Evolutionary conservation across 1,140 invertebrate genomes (phyloP).

Genomic region (Drosophila equinoxialis): DNA sequence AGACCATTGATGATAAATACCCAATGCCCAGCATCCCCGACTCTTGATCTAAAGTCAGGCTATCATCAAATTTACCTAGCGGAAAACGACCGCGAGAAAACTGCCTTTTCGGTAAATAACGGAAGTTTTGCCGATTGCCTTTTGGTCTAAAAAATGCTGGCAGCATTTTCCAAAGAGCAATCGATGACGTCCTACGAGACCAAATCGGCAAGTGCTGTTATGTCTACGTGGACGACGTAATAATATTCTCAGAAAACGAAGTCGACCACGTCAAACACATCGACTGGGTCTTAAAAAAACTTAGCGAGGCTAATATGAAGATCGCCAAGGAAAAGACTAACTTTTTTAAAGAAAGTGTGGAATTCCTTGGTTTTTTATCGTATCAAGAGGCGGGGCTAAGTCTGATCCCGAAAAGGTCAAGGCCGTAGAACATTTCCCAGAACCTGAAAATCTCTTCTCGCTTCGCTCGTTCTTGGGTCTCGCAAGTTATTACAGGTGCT

Average conservation of each 20-base stretch:
- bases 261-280: background rate
- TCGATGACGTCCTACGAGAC: background rate
- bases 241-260: background rate
- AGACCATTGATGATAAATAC: background rate
- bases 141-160: slow-evolving; percentile 3
- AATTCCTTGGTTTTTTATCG: no score
- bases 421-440: no score
- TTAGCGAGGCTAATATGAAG: no score
- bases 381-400: no score
- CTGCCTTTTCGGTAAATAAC: slow-evolving; percentile 6
- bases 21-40: slow-evolving; percentile 1
- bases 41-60: slow-evolving; percentile 1
- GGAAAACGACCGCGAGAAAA: slow-evolving; percentile 3
- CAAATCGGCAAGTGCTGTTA: background rate
- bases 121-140: slow-evolving; percentile 1
- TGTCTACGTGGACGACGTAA: background rate
- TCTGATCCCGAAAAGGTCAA: no score
- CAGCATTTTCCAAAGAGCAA: slow-evolving; percentile 3
- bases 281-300: no score
- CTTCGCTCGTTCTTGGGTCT: no score
- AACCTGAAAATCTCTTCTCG: no score
- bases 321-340: no score
- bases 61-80: slow-evolving; percentile 11
- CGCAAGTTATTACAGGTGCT: no score
- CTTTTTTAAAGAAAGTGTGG: no score